Conservation (phyloP, 2,113 vertebrate species). For the Heterotis niloticus region DNA sequence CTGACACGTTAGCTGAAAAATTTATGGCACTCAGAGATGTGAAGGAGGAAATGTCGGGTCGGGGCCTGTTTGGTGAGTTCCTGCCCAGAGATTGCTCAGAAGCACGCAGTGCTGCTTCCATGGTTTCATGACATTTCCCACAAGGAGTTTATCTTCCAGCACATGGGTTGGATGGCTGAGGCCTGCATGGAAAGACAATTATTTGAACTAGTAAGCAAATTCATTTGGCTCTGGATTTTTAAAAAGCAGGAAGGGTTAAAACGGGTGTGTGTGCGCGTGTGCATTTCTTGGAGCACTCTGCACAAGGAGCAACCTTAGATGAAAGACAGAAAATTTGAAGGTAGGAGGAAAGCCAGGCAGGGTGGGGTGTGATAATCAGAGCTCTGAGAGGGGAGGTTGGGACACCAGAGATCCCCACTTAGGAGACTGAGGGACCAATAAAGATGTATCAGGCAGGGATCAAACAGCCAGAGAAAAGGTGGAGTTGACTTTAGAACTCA, state of each 20-base stretch:
- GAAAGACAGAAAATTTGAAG: not conserved
- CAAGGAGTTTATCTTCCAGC: not conserved
- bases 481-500: not conserved
- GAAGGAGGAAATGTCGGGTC: not conserved
- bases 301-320: conserved; percentile 1
- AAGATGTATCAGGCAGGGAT: not conserved
- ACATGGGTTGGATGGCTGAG: not conserved
- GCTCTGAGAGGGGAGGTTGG: not conserved
- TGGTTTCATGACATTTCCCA: not conserved
- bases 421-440: not conserved
- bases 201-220: not conserved
- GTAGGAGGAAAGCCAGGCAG: not conserved
- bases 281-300: not conserved
- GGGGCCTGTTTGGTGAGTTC: not conserved
- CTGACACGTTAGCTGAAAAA: not conserved
- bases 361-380: not conserved
- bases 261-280: not conserved
- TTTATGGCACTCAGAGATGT: not conserved
- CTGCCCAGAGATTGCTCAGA: not conserved
- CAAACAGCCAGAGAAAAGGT: not conserved
- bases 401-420: not conserved
- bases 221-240: not conserved
- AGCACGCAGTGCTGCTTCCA: no score
- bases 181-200: not conserved
- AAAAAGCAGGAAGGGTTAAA: not conserved